Conservation (phyloP, 2,113 vertebrate species). For the Vidua chalybeata region DNA sequence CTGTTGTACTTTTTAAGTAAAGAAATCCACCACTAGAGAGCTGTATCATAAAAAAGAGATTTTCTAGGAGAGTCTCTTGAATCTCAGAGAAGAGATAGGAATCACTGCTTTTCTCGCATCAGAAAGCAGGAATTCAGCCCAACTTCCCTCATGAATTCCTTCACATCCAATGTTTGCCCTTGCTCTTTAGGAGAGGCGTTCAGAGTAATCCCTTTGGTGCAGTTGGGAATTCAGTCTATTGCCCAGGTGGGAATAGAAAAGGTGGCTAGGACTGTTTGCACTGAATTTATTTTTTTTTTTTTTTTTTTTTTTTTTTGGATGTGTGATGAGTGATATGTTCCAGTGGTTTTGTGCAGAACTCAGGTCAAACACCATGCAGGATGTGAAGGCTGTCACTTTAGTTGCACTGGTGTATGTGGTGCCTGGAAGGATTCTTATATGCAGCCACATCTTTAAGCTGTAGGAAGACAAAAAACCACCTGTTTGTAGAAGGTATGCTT, state of each 20-base stretch:
- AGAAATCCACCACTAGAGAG: neutral
- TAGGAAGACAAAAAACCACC: neutral
- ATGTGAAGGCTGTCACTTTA: neutral
- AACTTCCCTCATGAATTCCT: neutral
- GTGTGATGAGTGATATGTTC: neutral
- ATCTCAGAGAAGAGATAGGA: neutral
- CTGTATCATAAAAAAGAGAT: neutral
- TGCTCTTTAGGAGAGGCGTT: neutral
- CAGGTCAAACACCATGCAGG: neutral
- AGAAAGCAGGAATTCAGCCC: neutral
- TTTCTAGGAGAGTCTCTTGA: neutral
- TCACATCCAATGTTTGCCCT: neutral
- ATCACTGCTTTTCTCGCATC: neutral
- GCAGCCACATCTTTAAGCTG: neutral
- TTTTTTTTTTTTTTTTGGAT: neutral
- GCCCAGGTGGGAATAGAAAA: neutral
- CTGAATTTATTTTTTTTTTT: neutral
- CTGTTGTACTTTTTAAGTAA: neutral
- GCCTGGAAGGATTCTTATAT: neutral
- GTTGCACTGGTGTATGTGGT: accelerated
- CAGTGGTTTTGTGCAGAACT: neutral
- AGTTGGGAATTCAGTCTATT: neutral
- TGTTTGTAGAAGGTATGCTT: neutral
- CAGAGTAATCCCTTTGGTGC: neutral
- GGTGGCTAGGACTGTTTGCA: neutral